Evolutionary conservation across 2,113 vertebrate species (phyloP), one percentile per base, ranked within the genome.

Genomic region (Callaeas wilsoni): DNA sequence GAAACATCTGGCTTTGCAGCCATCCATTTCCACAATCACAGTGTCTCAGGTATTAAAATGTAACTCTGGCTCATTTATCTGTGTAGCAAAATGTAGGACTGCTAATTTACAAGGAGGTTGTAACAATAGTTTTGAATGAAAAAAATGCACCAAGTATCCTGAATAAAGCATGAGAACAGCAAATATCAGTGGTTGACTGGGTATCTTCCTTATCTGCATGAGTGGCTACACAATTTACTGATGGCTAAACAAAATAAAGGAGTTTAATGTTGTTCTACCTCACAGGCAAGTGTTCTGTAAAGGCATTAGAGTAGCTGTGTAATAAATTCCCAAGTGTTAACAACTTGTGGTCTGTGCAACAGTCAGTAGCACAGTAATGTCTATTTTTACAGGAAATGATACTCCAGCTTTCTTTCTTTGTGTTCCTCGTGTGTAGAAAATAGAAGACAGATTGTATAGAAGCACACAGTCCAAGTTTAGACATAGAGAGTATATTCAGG

Each of bases 391-490:
- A 96, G 77, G 84, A 97, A 97, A 92, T 92, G 9, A 17, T 76
- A 87, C 39, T 67, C 59, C 35, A 96, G 95, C 84, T 64, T 94
- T 70, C 52, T 91, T 85, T 56, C 60, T 80, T 59, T 87, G 41
- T 84, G 53, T 23, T 96, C 74, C 95, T 89, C 79, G 90, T 77
- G 29, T 95, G 96, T 59, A 94, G 86, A 89, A 95, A 91, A 96
- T 71, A 83, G 62, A 91, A 85, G 60, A 84, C 75, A 93, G 67
- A 79, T 55, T 94, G 59, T 39, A 78, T 1, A 91, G 22, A 70
- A 94, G 69, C 47, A 71, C 10, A 33, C 30, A 63, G 60, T 8
- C 49, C 53, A 33, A 13, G 55, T 35, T 87, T 19, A 68, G 33
- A 18, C 12, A 50, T 27, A 74, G 29, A 67, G 47, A 70, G 49